Percentiles rank a stretch among this genome's conserved stretches.
Conservation (phyloP, 1,140 invertebrate genomes). For the Drosophila malerkotliana region DNA sequence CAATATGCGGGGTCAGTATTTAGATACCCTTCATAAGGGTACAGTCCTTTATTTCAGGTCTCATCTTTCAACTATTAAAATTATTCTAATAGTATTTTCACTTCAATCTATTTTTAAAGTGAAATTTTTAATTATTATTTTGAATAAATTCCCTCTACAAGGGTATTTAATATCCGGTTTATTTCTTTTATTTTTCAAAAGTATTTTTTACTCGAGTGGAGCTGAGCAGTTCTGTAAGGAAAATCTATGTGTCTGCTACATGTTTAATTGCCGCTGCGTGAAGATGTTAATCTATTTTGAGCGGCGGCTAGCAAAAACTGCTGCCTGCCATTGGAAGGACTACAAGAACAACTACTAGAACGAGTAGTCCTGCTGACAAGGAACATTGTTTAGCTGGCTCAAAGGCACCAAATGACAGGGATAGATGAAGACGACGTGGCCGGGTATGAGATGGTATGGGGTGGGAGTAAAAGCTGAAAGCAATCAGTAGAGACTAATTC, state of each 20-base stretch:
- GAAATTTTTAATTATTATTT: not conserved
- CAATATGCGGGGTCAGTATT: slow-evolving; percentile 58
- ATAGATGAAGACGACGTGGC: slow-evolving; percentile 13
- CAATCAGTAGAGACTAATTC: slow-evolving; percentile 58
- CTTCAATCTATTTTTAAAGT: too few species aligned
- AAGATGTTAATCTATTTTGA: slow-evolving; percentile 63
- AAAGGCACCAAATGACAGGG: slow-evolving; percentile 40
- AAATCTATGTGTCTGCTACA: slow-evolving; percentile 58
- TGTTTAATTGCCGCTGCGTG: slow-evolving; percentile 62
- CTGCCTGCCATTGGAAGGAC: slow-evolving; percentile 19
- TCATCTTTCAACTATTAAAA: not conserved
- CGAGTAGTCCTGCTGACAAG: slow-evolving; percentile 36
- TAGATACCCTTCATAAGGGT: slow-evolving; percentile 28
- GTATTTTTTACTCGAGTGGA: slow-evolving; percentile 25
- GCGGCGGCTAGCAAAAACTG: slow-evolving; percentile 45
- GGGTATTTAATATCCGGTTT: slow-evolving; percentile 14
- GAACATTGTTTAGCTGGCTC: slow-evolving; percentile 51
- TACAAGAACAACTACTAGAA: slow-evolving; percentile 7
- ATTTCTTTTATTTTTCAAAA: not conserved
- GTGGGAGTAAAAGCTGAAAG: slow-evolving; percentile 38
- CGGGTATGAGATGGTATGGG: too few species aligned
- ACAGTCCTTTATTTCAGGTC: not conserved
- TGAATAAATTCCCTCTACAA: not conserved
- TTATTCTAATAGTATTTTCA: too few species aligned
- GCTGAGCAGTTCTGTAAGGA: slow-evolving; percentile 19